Evolutionary conservation across 2,888 invertebrate genomes (phyloP), one percentile per base, ranked within the genome.

Genomic region (Nemotelus pantherinus): DNA sequence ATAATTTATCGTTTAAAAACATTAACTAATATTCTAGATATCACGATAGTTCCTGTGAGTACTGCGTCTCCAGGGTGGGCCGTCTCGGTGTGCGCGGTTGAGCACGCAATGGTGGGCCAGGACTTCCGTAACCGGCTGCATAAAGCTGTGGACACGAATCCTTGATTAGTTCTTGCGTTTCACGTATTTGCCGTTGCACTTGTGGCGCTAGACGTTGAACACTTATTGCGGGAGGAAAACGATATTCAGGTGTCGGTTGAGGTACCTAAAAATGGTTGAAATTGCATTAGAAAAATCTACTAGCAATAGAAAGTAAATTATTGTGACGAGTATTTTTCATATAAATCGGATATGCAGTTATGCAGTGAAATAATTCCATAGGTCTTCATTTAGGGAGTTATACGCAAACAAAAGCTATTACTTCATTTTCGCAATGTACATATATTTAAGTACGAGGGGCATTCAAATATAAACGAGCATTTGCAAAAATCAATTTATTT

Each of bases 11-110:
- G 25, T 57, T 25, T 58, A 60, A 60, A 58, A 77, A 63, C 58
- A 77, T 81, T 78, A 82, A 81, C 84, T 85, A 86, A 82, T 86
- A 85, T 83, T 87, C 85, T 86, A 87, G 85, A 87, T 87, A 87
- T 87, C 87, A 87, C 87, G 87, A 87, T 84, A 87, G 85, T 85
- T 87, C 87, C 86, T 87, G 87, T 81, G 87, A 87, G 86, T 87
- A 87, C 85, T 87, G 87, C 78, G 87, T 86, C 86, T 87, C 87
- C 86, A 87, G 85, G 86, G 86, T 86, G 85, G 87, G 86, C 84
- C 86, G 85, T 85, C 87, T 85, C 83, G 84, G 83, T 81, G 84
- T 84, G 80, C 85, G 83, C 82, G 84, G 84, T 82, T 86, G 87
- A 81, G 85, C 85, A 80, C 87, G 85, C 82, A 86, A 83, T 82